These are phyloP conservation scores for Pecten maximus DNA, from an alignment of 2,888 invertebrate species.

Conservation along the genomic window DNA sequence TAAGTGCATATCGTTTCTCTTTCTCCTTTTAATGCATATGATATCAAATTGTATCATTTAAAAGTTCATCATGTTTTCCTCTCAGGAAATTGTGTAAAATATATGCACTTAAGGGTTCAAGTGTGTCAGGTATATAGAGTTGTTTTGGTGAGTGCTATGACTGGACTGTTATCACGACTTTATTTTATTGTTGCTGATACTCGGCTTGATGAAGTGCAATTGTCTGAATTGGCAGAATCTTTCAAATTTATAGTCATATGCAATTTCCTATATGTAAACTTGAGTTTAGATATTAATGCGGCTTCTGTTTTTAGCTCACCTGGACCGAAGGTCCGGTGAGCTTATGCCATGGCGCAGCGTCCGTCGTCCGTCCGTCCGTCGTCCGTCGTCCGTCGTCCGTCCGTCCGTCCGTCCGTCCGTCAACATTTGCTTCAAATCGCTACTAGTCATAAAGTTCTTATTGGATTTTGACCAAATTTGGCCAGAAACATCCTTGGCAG, in stretches of 20 bases:
- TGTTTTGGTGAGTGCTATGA: neutral
- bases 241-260: neutral
- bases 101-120: neutral
- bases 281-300: neutral
- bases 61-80: neutral
- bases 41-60: conserved; percentile 8
- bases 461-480: too few species aligned
- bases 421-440: too few species aligned
- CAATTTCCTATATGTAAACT: neutral
- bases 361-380: too few species aligned
- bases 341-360: too few species aligned
- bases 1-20: neutral
- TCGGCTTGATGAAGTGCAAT: neutral
- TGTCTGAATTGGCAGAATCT: neutral
- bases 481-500: too few species aligned
- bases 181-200: neutral
- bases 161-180: neutral
- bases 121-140: neutral
- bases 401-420: too few species aligned
- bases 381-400: too few species aligned
- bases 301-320: neutral
- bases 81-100: neutral
- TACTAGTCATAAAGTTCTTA: too few species aligned
- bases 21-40: neutral
- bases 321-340: too few species aligned